phyloP scores from a whole-genome alignment of 1,140 invertebrate species.

The Goniozus legneri region DNA sequence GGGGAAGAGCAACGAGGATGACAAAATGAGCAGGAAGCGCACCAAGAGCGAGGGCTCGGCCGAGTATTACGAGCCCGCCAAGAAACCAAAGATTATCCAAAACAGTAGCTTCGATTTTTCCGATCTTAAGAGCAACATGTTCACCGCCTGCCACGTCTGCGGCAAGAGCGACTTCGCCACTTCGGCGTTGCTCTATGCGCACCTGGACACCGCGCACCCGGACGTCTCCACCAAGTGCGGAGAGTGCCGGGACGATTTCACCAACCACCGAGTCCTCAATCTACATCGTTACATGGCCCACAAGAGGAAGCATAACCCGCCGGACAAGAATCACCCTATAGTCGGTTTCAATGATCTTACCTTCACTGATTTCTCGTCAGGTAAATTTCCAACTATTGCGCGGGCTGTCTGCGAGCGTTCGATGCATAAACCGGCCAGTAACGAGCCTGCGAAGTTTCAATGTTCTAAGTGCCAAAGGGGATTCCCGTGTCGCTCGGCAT shows the following conservation, averaged over 20 bases:
- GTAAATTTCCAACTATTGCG: conserved; percentile 75
- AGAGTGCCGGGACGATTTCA: conserved; percentile 67
- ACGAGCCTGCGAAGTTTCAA: conserved; percentile 62
- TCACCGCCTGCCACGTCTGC: conserved; percentile 58
- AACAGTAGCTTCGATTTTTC: not conserved
- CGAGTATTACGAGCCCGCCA: not conserved
- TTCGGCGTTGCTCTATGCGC: conserved; percentile 55
- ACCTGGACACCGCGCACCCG: conserved; percentile 70
- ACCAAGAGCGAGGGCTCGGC: not conserved
- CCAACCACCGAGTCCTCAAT: conserved; percentile 67
- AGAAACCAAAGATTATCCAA: not conserved
- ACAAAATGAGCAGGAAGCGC: not conserved
- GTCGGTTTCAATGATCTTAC: conserved; percentile 72
- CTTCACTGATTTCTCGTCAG: conserved; percentile 74
- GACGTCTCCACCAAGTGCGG: conserved; percentile 68
- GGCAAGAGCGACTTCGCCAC: conserved; percentile 61
- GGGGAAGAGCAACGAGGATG: no score
- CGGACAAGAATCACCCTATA: conserved; percentile 33
- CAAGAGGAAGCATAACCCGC: conserved; percentile 41
- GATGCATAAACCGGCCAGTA: conserved; percentile 60
- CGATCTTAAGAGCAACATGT: conserved; percentile 4
- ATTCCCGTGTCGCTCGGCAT: conserved; percentile 70
- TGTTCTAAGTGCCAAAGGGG: conserved; percentile 70
- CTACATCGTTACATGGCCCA: conserved; percentile 63
- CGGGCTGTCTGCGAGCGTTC: conserved; percentile 69